Base-by-base conservation (phyloP, 2,888 invertebrate genomes). In the Rugalucina vietnamica region DNA sequence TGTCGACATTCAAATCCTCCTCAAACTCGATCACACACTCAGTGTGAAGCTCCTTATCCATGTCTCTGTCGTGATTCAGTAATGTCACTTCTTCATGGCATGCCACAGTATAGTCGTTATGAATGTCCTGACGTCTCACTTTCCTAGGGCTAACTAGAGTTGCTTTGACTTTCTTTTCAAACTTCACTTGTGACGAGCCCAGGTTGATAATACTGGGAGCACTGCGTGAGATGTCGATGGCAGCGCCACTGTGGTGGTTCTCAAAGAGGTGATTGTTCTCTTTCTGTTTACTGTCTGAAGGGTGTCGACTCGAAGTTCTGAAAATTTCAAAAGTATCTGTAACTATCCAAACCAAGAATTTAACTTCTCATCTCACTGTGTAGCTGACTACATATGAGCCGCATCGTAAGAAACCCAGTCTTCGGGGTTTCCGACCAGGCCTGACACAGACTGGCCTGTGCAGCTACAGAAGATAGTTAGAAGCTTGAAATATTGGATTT, bases 201-300 rank as follows among this genome's bases (percentile, higher is more conserved):
- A 93, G 84, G 78, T 93, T 91, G 10, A 93, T 89, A 32, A 93
- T 87, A 84, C 93, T 92, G 0, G 93, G 93, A 34, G 93, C 93
- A 84, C 93, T 93, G 36, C 43, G 69, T 80, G 65, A 65, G 10
- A 65, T 34, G 65, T 65, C 65, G 34, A 29, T 21, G 1, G 34
- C 32, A 27, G 60, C 60, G 29, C 29, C 24, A 24, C 18, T 34
- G 79, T 43, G 18, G 79, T 43, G 18, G 27, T 39, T 82, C 18
- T 76, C 24, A 34, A 82, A 57, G 14, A 84, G 43, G n/a, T 82
- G 71, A 29, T 85, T 84, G 8, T 85, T 81, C 27, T 86, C 88
- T 65, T 86, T 89, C 36, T 84, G 37, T 21, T 82, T 70, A n/a
- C 87, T 87, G 50, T 88, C 88, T 1, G 87, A 86, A 8, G 91